Evolutionary conservation across 2,797 vertebrate species (phyloP).

Genomic region (Myotis pilosus): DNA sequence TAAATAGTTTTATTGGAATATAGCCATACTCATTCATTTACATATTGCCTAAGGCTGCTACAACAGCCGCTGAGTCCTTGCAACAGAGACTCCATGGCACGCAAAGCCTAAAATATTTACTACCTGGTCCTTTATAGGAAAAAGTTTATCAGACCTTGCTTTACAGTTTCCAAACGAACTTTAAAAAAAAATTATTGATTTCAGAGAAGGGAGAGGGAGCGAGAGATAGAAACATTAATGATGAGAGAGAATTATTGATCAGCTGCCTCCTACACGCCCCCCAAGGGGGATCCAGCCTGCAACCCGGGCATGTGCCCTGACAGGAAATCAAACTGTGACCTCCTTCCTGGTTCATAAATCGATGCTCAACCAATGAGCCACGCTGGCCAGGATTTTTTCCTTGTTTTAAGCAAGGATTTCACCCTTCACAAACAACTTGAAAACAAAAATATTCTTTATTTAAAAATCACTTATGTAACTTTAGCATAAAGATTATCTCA

Average conservation of each 20-base stretch:
- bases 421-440: background rate
- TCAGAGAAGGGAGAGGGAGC: background rate
- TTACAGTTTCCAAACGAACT: conserved; percentile 44
- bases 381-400: background rate
- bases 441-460: conserved; percentile 39
- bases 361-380: background rate
- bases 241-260: background rate
- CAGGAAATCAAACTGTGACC: background rate
- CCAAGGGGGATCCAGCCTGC: background rate
- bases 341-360: background rate
- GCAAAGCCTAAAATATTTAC: conserved; percentile 40
- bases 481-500: background rate
- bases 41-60: background rate
- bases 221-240: background rate
- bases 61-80: background rate
- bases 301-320: background rate
- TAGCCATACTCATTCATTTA: background rate
- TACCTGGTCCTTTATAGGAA: conserved; percentile 22
- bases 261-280: background rate
- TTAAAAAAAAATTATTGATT: background rate
- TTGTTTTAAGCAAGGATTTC: conserved; percentile 42
- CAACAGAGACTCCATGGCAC: conserved; percentile 20
- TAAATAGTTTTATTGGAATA: conserved; percentile 28
- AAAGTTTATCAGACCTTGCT: background rate
- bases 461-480: background rate